A percentile compares a stretch with the other conserved stretches of the same genome.
phyloP scores from a whole-genome alignment of 2,797 vertebrate genomes.

The Crocodylus rhombifer region DNA sequence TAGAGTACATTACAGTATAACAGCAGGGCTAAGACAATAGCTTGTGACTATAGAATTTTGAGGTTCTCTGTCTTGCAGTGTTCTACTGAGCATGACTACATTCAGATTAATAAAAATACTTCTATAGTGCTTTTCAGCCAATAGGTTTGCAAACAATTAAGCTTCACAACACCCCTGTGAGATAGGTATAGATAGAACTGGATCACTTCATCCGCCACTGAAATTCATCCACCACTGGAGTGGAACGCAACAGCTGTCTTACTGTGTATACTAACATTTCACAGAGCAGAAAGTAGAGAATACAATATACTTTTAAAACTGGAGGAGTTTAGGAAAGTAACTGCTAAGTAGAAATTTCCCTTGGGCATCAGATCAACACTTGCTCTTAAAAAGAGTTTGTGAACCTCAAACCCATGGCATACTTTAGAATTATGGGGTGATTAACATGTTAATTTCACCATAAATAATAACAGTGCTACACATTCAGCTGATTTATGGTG shows the following conservation, averaged over 20 bases:
- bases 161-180: slow-evolving; percentile 11
- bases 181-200: slow-evolving; percentile 35
- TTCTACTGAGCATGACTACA: slow-evolving; percentile 4
- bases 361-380: background rate
- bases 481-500: too few species aligned
- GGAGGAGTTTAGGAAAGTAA: background rate
- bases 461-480: too few species aligned
- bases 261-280: background rate
- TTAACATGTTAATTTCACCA: too few species aligned
- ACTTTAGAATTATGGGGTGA: too few species aligned
- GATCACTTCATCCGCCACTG: slow-evolving; percentile 25
- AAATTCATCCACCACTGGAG: slow-evolving; percentile 1
- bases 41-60: slow-evolving; percentile 37
- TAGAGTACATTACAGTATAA: slow-evolving; percentile 20
- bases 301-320: background rate
- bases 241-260: slow-evolving; percentile 50
- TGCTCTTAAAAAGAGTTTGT: background rate
- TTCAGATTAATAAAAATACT: background rate
- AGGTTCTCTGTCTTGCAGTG: slow-evolving; percentile 3
- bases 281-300: background rate
- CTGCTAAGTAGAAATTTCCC: background rate
- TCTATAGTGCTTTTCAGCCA: background rate
- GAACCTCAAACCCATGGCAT: background rate
- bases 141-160: slow-evolving; percentile 15
- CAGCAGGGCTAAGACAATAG: slow-evolving; percentile 37